Conservation (phyloP, 2,888 invertebrate genomes). For the Chesias legatella region DNA sequence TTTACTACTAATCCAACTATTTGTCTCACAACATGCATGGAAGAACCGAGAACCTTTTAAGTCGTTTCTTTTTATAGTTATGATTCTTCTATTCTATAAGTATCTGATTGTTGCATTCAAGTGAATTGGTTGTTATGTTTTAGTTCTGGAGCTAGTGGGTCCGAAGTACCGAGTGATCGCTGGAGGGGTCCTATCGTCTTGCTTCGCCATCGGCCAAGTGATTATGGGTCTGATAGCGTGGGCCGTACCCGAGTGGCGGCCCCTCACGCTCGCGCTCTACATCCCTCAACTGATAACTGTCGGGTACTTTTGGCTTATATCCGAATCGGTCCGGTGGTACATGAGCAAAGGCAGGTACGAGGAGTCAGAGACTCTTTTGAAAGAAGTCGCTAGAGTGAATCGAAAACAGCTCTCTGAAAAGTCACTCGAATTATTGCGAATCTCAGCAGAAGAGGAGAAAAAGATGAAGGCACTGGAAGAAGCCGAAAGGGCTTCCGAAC, state of each 20-base stretch:
- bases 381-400: constrained; percentile 82
- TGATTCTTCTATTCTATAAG: no score
- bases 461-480: constrained; percentile 33
- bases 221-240: constrained; percentile 84
- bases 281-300: constrained; percentile 84
- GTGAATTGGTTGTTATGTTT: constrained; percentile 3
- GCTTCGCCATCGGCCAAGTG: constrained; percentile 86
- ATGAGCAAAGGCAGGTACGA: constrained; percentile 84
- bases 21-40: no score
- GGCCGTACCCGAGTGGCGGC: constrained; percentile 84
- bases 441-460: constrained; percentile 45
- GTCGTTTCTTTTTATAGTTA: no score
- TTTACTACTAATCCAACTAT: no score
- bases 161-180: constrained; percentile 85
- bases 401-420: constrained; percentile 55
- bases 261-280: constrained; percentile 84
- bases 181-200: constrained; percentile 84
- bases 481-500: constrained; percentile 36
- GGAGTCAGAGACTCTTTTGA: constrained; percentile 82
- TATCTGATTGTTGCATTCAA: no score
- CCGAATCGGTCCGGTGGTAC: constrained; percentile 89
- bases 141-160: constrained; percentile 88
- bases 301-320: constrained; percentile 83
- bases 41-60: no score
- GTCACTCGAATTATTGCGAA: constrained; percentile 45